Conservation (phyloP, 2,888 invertebrate species). For the Cancer borealis region DNA sequence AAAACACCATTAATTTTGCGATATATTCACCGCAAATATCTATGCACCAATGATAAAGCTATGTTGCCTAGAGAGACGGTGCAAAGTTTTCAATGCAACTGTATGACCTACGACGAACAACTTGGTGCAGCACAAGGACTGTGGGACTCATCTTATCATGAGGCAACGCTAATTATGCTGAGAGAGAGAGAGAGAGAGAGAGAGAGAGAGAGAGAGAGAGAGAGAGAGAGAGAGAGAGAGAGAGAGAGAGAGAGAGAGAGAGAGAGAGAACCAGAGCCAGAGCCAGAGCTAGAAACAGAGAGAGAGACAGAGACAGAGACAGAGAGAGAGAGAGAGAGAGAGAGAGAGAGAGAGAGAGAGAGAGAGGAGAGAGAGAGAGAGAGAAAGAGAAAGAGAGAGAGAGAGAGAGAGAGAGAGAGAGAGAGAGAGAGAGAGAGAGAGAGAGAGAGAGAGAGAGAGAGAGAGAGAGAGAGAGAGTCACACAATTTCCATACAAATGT, state of each 20-base stretch:
- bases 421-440: constrained; percentile 17
- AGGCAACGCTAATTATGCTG: no score
- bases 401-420: constrained; percentile 8
- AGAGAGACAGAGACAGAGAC: background rate
- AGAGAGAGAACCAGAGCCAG: background rate
- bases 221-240: background rate
- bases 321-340: constrained; percentile 20
- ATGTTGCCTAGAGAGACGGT: background rate
- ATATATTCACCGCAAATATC: background rate
- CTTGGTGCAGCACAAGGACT: background rate
- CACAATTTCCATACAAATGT: background rate
- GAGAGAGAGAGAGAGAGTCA: background rate
- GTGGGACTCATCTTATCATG: no score
- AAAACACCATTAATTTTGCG: background rate
- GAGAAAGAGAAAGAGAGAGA: background rate
- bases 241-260: constrained; percentile 20
- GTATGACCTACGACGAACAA: background rate
- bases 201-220: no score
- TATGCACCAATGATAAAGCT: background rate
- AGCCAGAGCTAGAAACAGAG: background rate
- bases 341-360: constrained; percentile 20
- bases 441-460: constrained; percentile 30
- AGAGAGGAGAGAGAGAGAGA: constrained; percentile 17
- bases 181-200: no score
- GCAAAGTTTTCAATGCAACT: background rate